A percentile compares a stretch with the other conserved stretches of the same genome.
Evolutionary conservation across 2,888 invertebrate species (phyloP).

Genomic region (Volucella inanis): DNA sequence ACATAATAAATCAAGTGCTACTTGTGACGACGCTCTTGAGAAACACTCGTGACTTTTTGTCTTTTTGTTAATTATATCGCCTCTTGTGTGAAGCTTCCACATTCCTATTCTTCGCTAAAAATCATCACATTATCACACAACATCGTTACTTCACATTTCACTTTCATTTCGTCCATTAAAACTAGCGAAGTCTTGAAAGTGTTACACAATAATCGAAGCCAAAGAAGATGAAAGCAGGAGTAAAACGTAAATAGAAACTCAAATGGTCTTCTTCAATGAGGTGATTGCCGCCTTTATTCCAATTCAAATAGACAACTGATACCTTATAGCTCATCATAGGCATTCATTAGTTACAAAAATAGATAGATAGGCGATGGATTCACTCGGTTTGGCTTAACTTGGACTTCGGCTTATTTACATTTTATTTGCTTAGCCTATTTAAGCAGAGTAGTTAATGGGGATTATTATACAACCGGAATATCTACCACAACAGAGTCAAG

Average conservation of each 20-base stretch:
- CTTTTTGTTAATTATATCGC: too few relatives aligned
- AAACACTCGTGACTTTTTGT: too few relatives aligned
- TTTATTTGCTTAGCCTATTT: not conserved
- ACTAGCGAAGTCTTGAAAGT: not conserved
- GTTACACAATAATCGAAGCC: conserved; percentile 10
- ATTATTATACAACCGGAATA: conserved; percentile 39
- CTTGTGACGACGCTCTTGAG: too few relatives aligned
- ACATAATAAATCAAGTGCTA: too few relatives aligned
- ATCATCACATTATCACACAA: too few relatives aligned
- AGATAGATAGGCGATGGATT: conserved; percentile 9
- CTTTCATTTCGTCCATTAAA: not conserved
- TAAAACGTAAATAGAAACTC: not conserved
- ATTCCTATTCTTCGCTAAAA: too few relatives aligned
- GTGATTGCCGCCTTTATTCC: conserved; percentile 11
- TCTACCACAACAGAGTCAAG: conserved; percentile 33
- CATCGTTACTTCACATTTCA: too few relatives aligned
- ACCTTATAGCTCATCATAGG: too few relatives aligned
- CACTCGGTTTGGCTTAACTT: too few relatives aligned
- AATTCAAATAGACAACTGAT: conserved; percentile 5
- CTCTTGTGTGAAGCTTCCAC: too few relatives aligned
- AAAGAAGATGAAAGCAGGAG: conserved; percentile 13
- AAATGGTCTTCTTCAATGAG: not conserved
- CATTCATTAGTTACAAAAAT: conserved; percentile 15
- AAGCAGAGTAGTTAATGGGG: not conserved
- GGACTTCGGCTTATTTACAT: not conserved